Base-by-base conservation (phyloP, 2,113 vertebrate genomes). In the Morone chrysops region DNA sequence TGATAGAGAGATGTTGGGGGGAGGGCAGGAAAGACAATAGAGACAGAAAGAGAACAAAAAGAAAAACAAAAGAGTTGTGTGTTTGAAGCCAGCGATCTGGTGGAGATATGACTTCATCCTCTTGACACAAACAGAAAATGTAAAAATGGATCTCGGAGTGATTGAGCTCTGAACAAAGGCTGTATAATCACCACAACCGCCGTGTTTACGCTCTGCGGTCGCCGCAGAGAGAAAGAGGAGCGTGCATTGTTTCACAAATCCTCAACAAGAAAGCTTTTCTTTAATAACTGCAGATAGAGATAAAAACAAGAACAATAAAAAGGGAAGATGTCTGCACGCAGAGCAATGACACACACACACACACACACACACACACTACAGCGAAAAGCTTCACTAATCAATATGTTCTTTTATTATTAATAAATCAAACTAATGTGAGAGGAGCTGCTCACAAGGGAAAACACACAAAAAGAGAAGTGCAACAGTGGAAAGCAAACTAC, bases 81-180 rank as follows among this genome's bases (percentile, higher is more conserved):
- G 41, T 66, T 56, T 31, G 82, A 20, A 50, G 61, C 11, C 6
- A 57, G 51, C 1, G 70, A 79, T 75, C 47, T 10, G 1, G 47
- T 2, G n/a, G 6, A 75, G 54, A 72, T 72, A 47, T 8, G 60
- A 76, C 53, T 75, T 70, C 60, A 61, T 82, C 66, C 14, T 50
- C 62, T 63, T 4, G 2, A 82, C 1, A 12, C 54, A 31, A 56
- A 82, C 12, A 71, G 66, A 59, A 16, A 72, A 51, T 17, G 22
- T 75, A 68, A 8, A 41, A n/a, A 40, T 4, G 50, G 45, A 14
- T 68, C 73, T 81, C 45, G 57, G 59, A 8, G 56, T 18, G 67
- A 80, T 2, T 65, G 45, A 56, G 69, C 72, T 59, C 38, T 13
- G 62, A 73, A 70, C 76, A 83, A 82, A 82, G 72, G 66, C 12